A percentile compares a stretch with the other conserved stretches of the same genome.
Conservation (phyloP, 2,888 invertebrate genomes). For the Nesidiocoris tenuis region DNA sequence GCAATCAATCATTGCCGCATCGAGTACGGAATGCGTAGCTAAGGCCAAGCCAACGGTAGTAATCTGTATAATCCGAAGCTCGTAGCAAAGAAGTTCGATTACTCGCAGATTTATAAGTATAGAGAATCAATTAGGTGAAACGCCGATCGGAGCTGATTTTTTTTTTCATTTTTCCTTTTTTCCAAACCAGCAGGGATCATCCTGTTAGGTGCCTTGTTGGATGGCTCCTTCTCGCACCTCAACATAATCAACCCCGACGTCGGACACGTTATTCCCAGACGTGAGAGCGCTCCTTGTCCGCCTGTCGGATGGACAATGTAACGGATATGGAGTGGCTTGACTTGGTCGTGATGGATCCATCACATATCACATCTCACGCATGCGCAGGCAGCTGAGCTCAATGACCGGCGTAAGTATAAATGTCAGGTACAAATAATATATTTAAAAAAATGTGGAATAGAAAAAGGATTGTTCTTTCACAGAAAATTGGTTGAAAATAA, state of each 20-base stretch:
- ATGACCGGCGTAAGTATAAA: too few relatives aligned
- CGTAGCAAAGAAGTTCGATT: not conserved
- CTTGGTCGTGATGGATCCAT: not conserved
- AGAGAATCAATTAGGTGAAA: not conserved
- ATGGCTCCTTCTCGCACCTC: not conserved
- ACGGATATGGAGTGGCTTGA: not conserved
- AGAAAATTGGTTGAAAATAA: too few relatives aligned
- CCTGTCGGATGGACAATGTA: not conserved
- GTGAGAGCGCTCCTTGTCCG: not conserved
- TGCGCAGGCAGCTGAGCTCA: too few relatives aligned
- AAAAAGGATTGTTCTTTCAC: too few relatives aligned
- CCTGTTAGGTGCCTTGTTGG: not conserved
- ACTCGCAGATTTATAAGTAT: not conserved
- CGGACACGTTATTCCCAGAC: not conserved
- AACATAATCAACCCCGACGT: not conserved
- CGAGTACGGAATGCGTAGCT: not conserved
- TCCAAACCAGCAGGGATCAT: too few relatives aligned
- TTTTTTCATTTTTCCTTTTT: too few relatives aligned
- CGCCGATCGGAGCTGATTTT: not conserved
- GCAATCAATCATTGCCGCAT: not conserved
- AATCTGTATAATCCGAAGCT: too few relatives aligned
- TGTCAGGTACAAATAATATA: too few relatives aligned
- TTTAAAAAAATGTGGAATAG: too few relatives aligned
- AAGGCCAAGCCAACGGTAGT: not conserved
- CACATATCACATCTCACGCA: too few relatives aligned